A percentile compares a stretch with the other conserved stretches of the same genome.
These are phyloP conservation scores for Chelidonichthys spinosus DNA, from an alignment of 2,797 vertebrate species.

Conservation along the genomic window DNA sequence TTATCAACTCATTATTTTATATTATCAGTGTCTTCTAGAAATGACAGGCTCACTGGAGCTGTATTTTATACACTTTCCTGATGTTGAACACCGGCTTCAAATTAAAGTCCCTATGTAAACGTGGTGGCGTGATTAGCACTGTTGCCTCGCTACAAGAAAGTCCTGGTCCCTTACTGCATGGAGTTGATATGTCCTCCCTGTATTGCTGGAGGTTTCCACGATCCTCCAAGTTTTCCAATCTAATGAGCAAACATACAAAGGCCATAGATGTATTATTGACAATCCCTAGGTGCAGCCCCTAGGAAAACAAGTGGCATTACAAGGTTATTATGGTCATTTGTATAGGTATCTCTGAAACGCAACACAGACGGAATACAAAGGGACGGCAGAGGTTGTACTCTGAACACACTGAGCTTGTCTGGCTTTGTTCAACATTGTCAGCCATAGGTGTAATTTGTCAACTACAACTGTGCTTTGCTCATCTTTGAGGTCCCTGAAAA, in stretches of 20 bases:
- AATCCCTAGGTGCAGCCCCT: too few relatives aligned
- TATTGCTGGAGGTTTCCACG: not conserved
- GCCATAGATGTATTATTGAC: too few relatives aligned
- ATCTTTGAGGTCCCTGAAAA: not conserved
- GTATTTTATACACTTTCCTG: slow-evolving; percentile 3
- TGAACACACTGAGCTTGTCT: not conserved
- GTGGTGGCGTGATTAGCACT: not conserved
- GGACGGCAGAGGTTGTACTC: not conserved
- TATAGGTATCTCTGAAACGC: not conserved
- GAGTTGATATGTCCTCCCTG: not conserved
- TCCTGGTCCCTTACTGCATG: not conserved
- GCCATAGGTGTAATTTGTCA: not conserved
- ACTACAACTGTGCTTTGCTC: not conserved
- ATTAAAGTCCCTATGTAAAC: not conserved
- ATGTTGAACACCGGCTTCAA: slow-evolving; percentile 5
- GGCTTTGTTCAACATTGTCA: not conserved
- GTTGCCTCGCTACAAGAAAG: too few relatives aligned
- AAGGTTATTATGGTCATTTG: not conserved
- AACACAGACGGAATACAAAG: not conserved
- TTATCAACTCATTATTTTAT: not conserved
- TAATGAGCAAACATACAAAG: too few relatives aligned
- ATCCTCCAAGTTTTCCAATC: too few relatives aligned
- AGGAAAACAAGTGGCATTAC: too few relatives aligned
- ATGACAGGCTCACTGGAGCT: not conserved
- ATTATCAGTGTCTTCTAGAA: not conserved